Evolutionary conservation across 1,140 invertebrate genomes (phyloP), one percentile per base, ranked within the genome.

Genomic region (Physella acuta): DNA sequence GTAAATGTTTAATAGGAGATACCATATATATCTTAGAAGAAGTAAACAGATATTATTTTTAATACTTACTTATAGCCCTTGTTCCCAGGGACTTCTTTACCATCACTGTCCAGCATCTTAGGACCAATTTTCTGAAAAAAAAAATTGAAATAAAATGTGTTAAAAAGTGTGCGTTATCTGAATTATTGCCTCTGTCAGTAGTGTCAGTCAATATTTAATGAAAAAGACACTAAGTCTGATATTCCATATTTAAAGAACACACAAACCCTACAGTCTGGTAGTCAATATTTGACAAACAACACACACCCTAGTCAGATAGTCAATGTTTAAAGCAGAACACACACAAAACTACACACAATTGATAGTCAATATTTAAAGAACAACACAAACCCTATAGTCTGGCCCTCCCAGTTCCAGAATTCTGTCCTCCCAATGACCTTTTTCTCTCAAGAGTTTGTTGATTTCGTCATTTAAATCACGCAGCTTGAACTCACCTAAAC

Each of bases 391-490:
- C 71, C 73, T 79, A 86, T 99, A 98, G 84, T 99, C 95, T 1
- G 94, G 92, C 0, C 98, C 98, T 26, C 96, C 97, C 0, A 99
- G 87, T 73, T 97, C 91, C 75, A 92, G 91, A 67, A 99, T 99
- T 82, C 97, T 91, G 37, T 92, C 90, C 82, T 99, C 97, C 98
- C 98, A 99, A 79, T 99, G 96, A 0, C 94, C 88, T 83, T 91
- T 91, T 82, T 99, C 95, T 71, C 96, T 85, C 31, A 99, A 87
- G 39, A 99, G 83, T 86, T 99, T 99, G 82, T 99, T 99, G 67
- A 99, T 99, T 87, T 99, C 97, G 87, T 99, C 98, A 84, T 99
- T 99, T 1, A 99, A 86, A 85, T 99, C 98, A 37, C 98, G 87
- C 74, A 99, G 95, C 44, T 66, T 66, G 82, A 98, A 99, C 87